Evolutionary conservation across 2,797 vertebrate species (phyloP), one percentile per base, ranked within the genome.

Genomic region (Rhodeus uyekii): DNA sequence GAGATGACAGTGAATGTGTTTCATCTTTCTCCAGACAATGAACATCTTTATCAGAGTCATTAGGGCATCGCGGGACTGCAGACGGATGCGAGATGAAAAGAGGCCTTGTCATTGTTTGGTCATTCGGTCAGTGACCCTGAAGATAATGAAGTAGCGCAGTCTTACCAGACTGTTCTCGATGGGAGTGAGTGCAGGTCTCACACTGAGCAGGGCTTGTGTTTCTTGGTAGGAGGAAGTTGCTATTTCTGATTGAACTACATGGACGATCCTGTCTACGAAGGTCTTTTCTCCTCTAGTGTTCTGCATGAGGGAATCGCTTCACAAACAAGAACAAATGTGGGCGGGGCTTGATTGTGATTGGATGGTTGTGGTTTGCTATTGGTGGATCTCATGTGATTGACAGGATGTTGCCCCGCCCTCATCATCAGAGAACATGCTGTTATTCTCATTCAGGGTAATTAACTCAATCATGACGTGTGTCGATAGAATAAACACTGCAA

Each of bases 161-260:
- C 88, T 86, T 69, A 71, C 84, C 68, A 69, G 60, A 77, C 19
- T 8, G 7, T 8, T 48, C 46, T 48, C 46, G 19, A 19, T 48
- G 44, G 27, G 22, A 84, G 16, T 39, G 46, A 50, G 36, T 18
- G 36, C 69, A n/a, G 13, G 36, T n/a, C 22, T 4, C 3, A 53
- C 48, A n/a, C 48, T 18, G 46, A 48, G 46, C 42, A 48, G 46
- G 19, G 46, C 18, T n/a, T 9, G 48, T 53, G 19, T 53, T 53
- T 10, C 19, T 10, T 53, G 48, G 14, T 55, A 58, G 29, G 48
- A 83, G 77, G 79, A 86, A 81, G 61, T 68, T 75, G n/a, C 38
- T 46, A 22, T 76, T 79, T 36, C 24, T 82, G 71, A 79, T 81
- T 76, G 63, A 69, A 27, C 50, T 68, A 55, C 22, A 38, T 22